Evolutionary conservation across 2,797 vertebrate species (phyloP).

Genomic region (Bufotes viridis): DNA sequence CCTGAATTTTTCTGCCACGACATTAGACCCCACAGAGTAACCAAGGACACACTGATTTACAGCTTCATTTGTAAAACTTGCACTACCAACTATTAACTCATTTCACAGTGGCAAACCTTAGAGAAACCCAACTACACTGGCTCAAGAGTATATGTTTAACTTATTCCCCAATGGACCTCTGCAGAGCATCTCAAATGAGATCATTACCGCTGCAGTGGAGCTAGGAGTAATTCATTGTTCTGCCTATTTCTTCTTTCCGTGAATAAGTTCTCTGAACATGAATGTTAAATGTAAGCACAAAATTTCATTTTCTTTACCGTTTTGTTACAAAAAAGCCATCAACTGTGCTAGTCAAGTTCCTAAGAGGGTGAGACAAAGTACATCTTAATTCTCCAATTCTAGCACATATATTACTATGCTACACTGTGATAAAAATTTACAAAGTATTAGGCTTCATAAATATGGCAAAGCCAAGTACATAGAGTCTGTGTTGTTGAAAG

Average conservation of each 20-base stretch:
- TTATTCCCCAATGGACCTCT: constrained; percentile 10
- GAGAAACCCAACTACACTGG: background rate
- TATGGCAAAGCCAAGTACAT: background rate
- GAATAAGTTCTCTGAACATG: background rate
- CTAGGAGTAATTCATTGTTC: background rate
- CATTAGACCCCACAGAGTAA: constrained; percentile 52
- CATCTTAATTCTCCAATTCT: background rate
- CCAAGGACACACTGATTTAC: constrained; percentile 46
- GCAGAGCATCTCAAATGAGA: constrained; percentile 18
- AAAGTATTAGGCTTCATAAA: background rate
- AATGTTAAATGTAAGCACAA: background rate
- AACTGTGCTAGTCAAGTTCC: background rate
- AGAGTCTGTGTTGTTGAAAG: background rate
- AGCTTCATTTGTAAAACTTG: constrained; percentile 39
- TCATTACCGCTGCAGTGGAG: constrained; percentile 12
- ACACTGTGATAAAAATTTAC: background rate
- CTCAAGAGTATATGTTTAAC: constrained; percentile 36
- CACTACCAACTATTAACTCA: constrained; percentile 32
- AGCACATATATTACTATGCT: background rate
- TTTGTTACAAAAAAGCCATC: background rate
- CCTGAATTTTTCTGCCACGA: constrained; percentile 45
- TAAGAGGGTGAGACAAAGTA: background rate
- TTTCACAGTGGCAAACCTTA: constrained; percentile 17
- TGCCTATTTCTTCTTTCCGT: background rate
- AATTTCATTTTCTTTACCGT: background rate